Evolutionary conservation across 1,140 invertebrate species (phyloP).

Genomic region (Trinorchestia longiramus): DNA sequence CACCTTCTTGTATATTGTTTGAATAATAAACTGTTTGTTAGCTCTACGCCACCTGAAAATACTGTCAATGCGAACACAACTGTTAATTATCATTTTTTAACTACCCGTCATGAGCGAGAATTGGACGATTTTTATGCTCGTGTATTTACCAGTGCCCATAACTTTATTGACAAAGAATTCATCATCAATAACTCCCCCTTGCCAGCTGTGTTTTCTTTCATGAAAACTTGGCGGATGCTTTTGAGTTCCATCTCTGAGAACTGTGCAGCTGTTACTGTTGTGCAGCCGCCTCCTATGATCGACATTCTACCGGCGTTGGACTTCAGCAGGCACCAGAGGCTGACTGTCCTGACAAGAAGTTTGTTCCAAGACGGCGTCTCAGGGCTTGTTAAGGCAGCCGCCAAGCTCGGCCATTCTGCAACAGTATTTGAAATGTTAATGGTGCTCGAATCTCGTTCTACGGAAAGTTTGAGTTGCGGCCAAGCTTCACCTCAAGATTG

Average conservation of each 20-base stretch:
- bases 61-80: neutral
- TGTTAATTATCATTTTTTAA: constrained; percentile 5
- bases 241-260: neutral
- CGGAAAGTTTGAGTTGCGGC: neutral
- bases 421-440: neutral
- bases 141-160: neutral
- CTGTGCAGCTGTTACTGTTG: neutral
- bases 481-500: neutral
- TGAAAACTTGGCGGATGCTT: neutral
- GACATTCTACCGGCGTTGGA: neutral
- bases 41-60: neutral
- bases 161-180: neutral
- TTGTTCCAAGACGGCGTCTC: neutral
- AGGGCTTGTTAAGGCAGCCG: neutral
- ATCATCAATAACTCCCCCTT: neutral
- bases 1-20: neutral
- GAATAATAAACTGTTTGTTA: neutral
- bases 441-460: neutral
- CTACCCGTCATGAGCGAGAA: neutral
- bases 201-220: neutral
- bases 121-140: neutral
- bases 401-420: neutral
- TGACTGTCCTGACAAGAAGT: neutral
- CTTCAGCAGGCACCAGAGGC: neutral
- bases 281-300: neutral